phyloP scores from a whole-genome alignment of 2,797 vertebrate genomes.

The Dipus sagitta region DNA sequence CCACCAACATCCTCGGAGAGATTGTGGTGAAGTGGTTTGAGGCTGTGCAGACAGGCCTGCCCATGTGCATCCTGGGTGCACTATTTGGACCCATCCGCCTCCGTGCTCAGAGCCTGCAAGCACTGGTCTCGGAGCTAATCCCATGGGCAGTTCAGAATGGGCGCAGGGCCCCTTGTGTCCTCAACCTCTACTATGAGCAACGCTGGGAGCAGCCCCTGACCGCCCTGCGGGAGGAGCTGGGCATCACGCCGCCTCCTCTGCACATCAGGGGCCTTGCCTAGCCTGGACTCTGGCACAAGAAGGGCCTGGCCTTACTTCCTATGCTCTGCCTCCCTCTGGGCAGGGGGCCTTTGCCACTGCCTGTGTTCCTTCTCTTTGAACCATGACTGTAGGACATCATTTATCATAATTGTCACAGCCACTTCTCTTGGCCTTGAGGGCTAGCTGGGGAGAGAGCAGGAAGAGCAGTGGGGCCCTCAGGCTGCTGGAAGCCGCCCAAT shows the following conservation, averaged over 20 bases:
- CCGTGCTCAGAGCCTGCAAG: conserved; percentile 88
- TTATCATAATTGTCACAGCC: not conserved
- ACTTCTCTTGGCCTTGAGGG: not conserved
- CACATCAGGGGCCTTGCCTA: not conserved
- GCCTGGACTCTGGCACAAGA: not conserved
- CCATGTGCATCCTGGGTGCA: conserved; percentile 97
- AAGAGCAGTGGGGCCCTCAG: no score
- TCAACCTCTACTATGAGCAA: conserved; percentile 95
- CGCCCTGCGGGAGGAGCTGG: conserved; percentile 93
- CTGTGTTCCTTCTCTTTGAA: conserved; percentile 36
- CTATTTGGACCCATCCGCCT: conserved; percentile 93
- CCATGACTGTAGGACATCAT: not conserved
- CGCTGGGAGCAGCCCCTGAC: conserved; percentile 95
- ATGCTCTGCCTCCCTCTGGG: not conserved
- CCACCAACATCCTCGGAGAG: conserved; percentile 97
- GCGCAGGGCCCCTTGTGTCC: conserved; percentile 88
- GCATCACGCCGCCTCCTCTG: conserved; percentile 89
- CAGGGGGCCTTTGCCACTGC: not conserved
- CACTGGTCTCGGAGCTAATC: conserved; percentile 90
- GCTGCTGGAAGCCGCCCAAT: not conserved
- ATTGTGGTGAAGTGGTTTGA: conserved; percentile 98
- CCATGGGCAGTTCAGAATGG: conserved; percentile 95
- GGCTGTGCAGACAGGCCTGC: conserved; percentile 95
- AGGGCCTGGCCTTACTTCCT: no score
- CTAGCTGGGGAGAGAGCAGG: not conserved